These are phyloP conservation scores for Apteryx owenii DNA, from an alignment of 2,113 vertebrate species.

Conservation along the genomic window DNA sequence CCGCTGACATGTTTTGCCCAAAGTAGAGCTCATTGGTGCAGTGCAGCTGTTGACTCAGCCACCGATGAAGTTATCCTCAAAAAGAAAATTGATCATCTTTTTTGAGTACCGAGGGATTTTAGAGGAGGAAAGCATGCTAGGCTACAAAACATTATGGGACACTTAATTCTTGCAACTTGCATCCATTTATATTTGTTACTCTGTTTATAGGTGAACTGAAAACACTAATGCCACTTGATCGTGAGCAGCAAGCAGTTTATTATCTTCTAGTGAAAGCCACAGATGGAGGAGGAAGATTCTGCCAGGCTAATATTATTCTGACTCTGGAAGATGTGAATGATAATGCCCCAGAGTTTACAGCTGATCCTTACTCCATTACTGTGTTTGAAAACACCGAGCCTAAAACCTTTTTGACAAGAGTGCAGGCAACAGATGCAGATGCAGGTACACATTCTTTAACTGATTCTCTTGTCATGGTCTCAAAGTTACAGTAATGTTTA, in stretches of 20 bases:
- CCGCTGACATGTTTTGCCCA: not conserved
- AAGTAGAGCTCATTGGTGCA: not conserved
- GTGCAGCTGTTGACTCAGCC: not conserved
- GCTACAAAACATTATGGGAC: not conserved
- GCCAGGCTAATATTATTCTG: slow-evolving; percentile 85
- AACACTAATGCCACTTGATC: slow-evolving; percentile 86
- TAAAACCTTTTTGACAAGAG: slow-evolving; percentile 87
- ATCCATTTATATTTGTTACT: not conserved
- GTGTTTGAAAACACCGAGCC: slow-evolving; percentile 96
- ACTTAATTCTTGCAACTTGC: not conserved
- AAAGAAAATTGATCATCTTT: not conserved
- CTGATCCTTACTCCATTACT: slow-evolving; percentile 87
- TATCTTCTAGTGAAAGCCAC: slow-evolving; percentile 85
- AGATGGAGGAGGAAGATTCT: slow-evolving; percentile 92
- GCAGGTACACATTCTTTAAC: slow-evolving; percentile 76
- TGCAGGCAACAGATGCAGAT: slow-evolving; percentile 90
- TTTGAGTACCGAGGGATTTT: not conserved
- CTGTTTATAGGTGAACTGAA: slow-evolving; percentile 88
- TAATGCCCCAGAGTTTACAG: slow-evolving; percentile 89
- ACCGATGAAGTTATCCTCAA: not conserved
- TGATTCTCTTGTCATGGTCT: not conserved
- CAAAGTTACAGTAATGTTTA: not conserved
- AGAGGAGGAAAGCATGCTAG: not conserved
- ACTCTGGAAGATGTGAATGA: slow-evolving; percentile 92
- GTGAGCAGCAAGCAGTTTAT: slow-evolving; percentile 86